Evolutionary conservation across 2,888 invertebrate genomes (phyloP).

Genomic region (Brachypalpus laphriformis): DNA sequence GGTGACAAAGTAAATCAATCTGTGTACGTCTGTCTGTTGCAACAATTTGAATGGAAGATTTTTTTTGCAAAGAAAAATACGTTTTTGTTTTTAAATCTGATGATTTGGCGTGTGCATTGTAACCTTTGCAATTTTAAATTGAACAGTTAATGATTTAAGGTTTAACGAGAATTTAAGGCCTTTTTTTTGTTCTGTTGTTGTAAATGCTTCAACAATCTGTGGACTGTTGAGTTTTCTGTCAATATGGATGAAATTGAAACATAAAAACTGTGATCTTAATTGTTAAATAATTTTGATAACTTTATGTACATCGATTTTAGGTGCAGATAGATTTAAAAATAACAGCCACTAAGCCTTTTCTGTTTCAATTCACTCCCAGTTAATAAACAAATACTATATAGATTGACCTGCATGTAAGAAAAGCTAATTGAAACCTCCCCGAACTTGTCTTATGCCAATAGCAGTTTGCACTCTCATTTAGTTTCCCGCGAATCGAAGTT

Average conservation of each 20-base stretch:
- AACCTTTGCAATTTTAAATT: conserved; percentile 16
- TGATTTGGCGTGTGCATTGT: conserved; percentile 36
- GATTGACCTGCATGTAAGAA: no score
- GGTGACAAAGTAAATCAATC: conserved; percentile 63
- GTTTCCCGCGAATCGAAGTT: no score
- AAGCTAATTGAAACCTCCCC: no score
- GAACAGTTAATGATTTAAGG: conserved; percentile 30
- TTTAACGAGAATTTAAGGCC: neutral
- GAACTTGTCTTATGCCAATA: no score
- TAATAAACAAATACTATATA: no score
- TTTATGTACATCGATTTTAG: no score
- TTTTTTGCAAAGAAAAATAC: neutral
- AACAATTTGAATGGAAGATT: neutral
- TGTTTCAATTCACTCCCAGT: no score
- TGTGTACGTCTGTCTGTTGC: conserved; percentile 4
- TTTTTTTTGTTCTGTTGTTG: neutral
- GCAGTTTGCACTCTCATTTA: no score
- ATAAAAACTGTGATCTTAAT: no score
- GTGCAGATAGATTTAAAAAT: no score
- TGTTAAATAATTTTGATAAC: no score
- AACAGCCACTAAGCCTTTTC: no score
- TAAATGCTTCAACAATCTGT: neutral
- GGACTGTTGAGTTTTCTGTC: neutral
- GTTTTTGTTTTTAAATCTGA: conserved; percentile 29
- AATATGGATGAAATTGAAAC: neutral